Evolutionary conservation across 2,888 invertebrate species (phyloP), one percentile per base, ranked within the genome.

Genomic region (Ligdia adustata): DNA sequence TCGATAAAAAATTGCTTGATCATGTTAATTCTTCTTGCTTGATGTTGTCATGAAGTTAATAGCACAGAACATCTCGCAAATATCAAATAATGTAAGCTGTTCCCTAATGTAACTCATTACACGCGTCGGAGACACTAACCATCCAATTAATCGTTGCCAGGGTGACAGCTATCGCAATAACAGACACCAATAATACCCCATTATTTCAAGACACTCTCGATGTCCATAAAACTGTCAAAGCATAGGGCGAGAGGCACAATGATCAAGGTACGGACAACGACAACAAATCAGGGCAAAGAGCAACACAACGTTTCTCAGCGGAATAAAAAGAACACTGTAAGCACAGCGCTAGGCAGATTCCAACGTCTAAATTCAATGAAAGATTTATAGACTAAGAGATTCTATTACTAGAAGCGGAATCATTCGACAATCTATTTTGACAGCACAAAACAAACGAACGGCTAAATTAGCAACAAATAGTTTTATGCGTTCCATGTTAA

Each of bases 401-500:
- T 45, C 52, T 52, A 47, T 48, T 42, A 45, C 12, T 35, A 39
- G 40, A 44, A 28, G 27, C 28, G 22, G 22, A 31, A 46, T 45
- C 45, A 51, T 50, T 46, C 45, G 34, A 46, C 41, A 29, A 51
- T 48, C 48, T 53, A 56, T 54, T 59, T 55, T 49, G 45, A 54
- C 26, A n/a, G 28, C 38, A 42, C 18, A 42, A 55, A 55, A 52
- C 47, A 46, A 56, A 52, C 39, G 45, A 53, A 57, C 47, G 57
- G 52, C 51, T 60, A 57, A 55, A 62, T 64, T 57, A 60, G 61
- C 55, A 62, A 55, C 52, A 67, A 67, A 77, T 79, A 70, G 75
- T 70, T 79, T 77, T 71, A 79, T 64, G 69, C 69, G 65, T 62
- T 60, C 59, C 61, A 67, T 67, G 63, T 61, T 72, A 75, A 72